Conservation (phyloP, 2,113 vertebrate species). For the Tenebrosternarchus preto region DNA sequence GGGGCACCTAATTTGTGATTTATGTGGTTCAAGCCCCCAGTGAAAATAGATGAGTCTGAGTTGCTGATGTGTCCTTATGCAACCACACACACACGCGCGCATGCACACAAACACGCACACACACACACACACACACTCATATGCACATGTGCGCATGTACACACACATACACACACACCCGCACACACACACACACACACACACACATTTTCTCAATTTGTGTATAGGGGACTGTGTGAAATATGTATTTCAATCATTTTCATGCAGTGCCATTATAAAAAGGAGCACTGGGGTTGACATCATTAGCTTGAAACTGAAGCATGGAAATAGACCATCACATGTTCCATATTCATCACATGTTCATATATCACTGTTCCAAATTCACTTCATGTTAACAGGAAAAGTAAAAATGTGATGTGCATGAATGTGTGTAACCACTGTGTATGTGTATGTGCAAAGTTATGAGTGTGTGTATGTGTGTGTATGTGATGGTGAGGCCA, state of each 20-base stretch:
- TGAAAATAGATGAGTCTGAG: slow-evolving; percentile 9
- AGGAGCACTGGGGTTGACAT: neutral
- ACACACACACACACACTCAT: too few relatives aligned
- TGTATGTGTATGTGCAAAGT: neutral
- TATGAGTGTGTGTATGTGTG: neutral
- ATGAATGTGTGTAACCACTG: neutral
- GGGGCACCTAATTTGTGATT: neutral
- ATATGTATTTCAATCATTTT: slow-evolving; percentile 24
- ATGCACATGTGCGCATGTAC: too few relatives aligned
- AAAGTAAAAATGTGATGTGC: neutral
- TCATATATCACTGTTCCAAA: neutral
- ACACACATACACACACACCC: neutral
- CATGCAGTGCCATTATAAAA: slow-evolving; percentile 5
- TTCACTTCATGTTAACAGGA: slow-evolving; percentile 2
- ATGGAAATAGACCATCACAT: neutral
- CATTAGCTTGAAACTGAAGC: neutral
- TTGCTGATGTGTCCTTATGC: too few relatives aligned
- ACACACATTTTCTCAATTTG: neutral
- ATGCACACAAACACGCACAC: slow-evolving; percentile 9
- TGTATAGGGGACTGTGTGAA: slow-evolving; percentile 21
- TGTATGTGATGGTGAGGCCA: neutral
- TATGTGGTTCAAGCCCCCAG: slow-evolving; percentile 8
- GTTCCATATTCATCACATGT: too few relatives aligned
- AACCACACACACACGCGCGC: neutral
- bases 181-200: neutral